Evolutionary conservation across 37 sponge, comb jelly and placozoan genomes (phyloP).

Genomic region (Tethya wilhelma): DNA sequence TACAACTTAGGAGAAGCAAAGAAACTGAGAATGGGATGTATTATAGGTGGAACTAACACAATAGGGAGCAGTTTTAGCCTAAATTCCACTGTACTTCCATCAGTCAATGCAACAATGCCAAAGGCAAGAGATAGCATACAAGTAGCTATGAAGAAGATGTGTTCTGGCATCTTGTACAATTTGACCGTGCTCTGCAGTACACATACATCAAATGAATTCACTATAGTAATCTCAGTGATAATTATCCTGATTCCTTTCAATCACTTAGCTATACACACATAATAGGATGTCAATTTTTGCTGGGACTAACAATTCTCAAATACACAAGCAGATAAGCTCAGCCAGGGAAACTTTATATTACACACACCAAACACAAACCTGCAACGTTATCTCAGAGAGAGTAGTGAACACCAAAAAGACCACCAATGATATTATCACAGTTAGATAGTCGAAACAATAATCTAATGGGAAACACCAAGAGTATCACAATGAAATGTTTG

Average conservation of each 20-base stretch:
- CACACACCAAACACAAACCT: too few species aligned
- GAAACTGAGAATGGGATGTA: constrained; percentile 19
- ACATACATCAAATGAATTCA: too few species aligned
- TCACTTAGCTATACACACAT: too few species aligned
- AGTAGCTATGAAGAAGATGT: background rate
- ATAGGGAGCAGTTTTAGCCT: constrained; percentile 22
- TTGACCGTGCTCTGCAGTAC: constrained; percentile 28
- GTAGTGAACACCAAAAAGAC: background rate
- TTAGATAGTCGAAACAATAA: background rate
- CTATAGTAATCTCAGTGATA: too few species aligned
- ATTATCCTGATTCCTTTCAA: too few species aligned
- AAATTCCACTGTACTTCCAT: background rate
- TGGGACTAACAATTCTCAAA: too few species aligned
- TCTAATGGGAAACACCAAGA: too few species aligned
- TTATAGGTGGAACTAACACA: constrained; percentile 17
- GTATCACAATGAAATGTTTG: too few species aligned
- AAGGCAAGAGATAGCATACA: constrained; percentile 7
- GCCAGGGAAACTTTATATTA: too few species aligned
- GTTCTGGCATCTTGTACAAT: constrained; percentile 2
- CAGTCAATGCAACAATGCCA: constrained; percentile 47
- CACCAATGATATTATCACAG: background rate
- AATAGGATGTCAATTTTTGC: too few species aligned
- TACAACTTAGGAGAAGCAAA: constrained; percentile 40
- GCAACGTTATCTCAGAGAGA: background rate
- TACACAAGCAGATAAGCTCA: too few species aligned